phyloP scores from a whole-genome alignment of 2,113 vertebrate species.

The Stegostoma tigrinum region DNA sequence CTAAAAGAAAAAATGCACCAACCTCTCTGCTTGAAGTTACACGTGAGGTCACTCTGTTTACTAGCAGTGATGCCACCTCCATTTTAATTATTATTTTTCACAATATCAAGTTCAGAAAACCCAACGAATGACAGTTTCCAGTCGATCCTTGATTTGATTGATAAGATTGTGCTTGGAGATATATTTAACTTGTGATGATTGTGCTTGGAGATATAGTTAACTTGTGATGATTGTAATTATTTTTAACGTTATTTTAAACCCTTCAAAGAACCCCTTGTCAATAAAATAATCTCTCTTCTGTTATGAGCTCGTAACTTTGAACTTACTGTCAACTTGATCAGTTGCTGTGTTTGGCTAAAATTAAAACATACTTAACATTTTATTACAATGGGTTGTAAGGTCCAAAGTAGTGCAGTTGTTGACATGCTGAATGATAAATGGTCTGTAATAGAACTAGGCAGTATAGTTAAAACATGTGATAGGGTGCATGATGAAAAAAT shows the following conservation, averaged over 20 bases:
- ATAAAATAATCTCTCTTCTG: neutral
- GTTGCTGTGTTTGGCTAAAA: neutral
- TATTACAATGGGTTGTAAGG: neutral
- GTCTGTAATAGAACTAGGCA: conserved; percentile 41
- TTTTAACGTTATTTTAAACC: conserved; percentile 12
- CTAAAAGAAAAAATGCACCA: conserved; percentile 30
- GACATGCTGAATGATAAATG: conserved; percentile 41
- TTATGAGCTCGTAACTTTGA: conserved; percentile 1
- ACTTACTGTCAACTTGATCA: conserved; percentile 9
- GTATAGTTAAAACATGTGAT: conserved; percentile 39
- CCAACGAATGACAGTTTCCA: conserved; percentile 12
- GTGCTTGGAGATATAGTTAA: neutral
- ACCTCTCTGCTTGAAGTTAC: conserved; percentile 17
- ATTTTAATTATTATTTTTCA: conserved; percentile 12
- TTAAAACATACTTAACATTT: neutral
- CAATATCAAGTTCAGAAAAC: neutral
- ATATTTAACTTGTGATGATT: conserved; percentile 6
- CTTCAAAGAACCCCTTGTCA: neutral
- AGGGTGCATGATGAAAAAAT: neutral
- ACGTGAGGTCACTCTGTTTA: neutral
- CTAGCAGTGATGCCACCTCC: neutral
- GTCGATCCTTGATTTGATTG: neutral
- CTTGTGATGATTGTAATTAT: conserved; percentile 22
- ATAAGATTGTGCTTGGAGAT: neutral
- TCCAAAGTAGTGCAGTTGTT: conserved; percentile 38